Evolutionary conservation across 92 coral and sea anemone genomes (phyloP).

Genomic region (Epizoanthus stellaris): DNA sequence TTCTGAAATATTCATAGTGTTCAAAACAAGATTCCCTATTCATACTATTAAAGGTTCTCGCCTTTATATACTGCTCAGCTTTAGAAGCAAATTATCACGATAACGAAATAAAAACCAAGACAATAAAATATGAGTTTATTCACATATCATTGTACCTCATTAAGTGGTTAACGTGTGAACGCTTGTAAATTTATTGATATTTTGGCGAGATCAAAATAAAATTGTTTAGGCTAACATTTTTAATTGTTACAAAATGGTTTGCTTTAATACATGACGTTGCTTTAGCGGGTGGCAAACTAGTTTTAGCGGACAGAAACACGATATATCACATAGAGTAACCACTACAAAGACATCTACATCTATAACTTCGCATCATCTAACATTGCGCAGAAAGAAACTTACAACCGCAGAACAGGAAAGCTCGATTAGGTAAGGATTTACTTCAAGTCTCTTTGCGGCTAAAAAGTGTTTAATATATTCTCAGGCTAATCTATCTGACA

Average conservation of each 20-base stretch:
- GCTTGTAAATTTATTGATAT: background rate
- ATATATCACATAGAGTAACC: background rate
- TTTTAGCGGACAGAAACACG: slow-evolving; percentile 4
- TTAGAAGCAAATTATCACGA: background rate
- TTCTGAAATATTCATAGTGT: slow-evolving; percentile 34
- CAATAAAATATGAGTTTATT: background rate
- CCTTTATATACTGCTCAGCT: background rate
- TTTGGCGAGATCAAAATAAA: slow-evolving; percentile 9
- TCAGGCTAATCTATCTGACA: too few species aligned
- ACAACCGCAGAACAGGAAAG: too few species aligned
- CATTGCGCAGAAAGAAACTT: too few species aligned
- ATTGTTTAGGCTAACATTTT: slow-evolving; percentile 1
- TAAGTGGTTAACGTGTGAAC: background rate
- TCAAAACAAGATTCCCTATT: slow-evolving; percentile 1
- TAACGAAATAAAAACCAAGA: background rate
- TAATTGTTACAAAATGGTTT: slow-evolving; percentile 35
- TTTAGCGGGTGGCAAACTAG: slow-evolving; percentile 36
- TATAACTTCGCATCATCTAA: too few species aligned
- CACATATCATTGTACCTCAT: background rate
- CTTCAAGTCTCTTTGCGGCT: too few species aligned
- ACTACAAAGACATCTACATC: too few species aligned
- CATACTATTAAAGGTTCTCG: background rate
- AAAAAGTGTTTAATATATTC: too few species aligned
- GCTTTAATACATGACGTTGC: slow-evolving; percentile 8
- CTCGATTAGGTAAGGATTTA: too few species aligned